Evolutionary conservation across 1,140 invertebrate species (phyloP), one percentile per base, ranked within the genome.

Genomic region (Drosophila lowei): DNA sequence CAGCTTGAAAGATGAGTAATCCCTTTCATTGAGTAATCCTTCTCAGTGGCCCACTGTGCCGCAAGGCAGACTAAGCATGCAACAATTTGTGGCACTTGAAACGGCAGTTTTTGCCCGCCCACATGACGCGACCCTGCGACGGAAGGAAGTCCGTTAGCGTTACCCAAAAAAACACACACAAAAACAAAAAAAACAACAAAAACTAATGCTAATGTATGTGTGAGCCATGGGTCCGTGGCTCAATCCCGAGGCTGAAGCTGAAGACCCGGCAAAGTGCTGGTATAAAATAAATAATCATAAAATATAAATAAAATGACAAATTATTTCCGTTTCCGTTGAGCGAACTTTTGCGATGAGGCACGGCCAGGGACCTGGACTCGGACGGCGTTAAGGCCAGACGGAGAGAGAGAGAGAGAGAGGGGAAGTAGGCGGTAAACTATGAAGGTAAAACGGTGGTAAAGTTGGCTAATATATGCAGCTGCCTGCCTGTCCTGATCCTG

Each of bases 261-360:
- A 30, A 47, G 65, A 13, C 3, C 46, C 55, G 6, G 38, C 70
- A 73, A 73, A 74, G 53, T 43, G 59, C 34, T 72, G 42, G 23
- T 47, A 59, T 58, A 74, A 75, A 74, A 75, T 75, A 75, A 75
- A 75, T 75, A 77, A 77, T 77, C 76, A 79, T 73, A 74, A 79
- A 79, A 79, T 79, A 73, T 62, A 68, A 79, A 68, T 79, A 57
- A 79, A 79, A 79, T 79, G 77, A 79, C 77, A 79, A 79, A 79
- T 79, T 73, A 79, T 78, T 79, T 79, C 77, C 77, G 77, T 74
- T 79, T 79, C 77, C 77, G 77, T 53, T 66, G 34, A 57, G 46
- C 58, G 58, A 72, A 62, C 50, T 62, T 30, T 21, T 42, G 11
- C 8, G 13, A 25, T 25, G 23, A 38, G 63, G 63, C n/a, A 42